Evolutionary conservation across 2,888 invertebrate species (phyloP).

Genomic region (Hypolimnas misippus): DNA sequence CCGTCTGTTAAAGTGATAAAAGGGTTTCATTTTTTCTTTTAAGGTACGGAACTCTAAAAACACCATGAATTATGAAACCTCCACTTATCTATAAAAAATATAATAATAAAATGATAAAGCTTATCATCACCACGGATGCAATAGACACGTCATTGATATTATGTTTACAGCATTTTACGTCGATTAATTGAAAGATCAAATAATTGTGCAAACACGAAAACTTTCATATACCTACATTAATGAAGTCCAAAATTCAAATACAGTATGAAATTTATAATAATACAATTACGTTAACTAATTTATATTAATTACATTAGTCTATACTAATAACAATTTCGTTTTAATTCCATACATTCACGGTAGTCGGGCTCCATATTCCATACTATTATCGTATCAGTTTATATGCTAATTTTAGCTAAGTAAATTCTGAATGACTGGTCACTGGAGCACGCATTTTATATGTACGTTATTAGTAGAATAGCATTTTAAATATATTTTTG

Average conservation of each 20-base stretch:
- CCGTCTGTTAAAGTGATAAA: too few species aligned
- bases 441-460: conserved; percentile 16
- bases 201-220: too few species aligned
- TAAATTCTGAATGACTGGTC: conserved; percentile 21
- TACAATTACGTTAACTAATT: conserved; percentile 5
- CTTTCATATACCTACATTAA: too few species aligned
- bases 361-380: conserved; percentile 11
- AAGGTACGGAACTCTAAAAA: too few species aligned
- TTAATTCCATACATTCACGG: conserved; percentile 5
- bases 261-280: not conserved
- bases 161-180: too few species aligned
- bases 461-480: conserved; percentile 8
- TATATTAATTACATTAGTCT: conserved; percentile 8
- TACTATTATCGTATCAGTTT: conserved; percentile 21
- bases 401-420: conserved; percentile 31
- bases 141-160: too few species aligned
- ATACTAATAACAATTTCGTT: conserved; percentile 4
- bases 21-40: too few species aligned
- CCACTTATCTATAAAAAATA: too few species aligned
- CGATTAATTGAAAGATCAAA: too few species aligned
- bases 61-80: too few species aligned
- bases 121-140: too few species aligned
- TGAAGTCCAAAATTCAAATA: not conserved
- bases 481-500: not conserved
- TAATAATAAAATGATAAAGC: too few species aligned